Percentiles rank a stretch among this genome's conserved stretches.
These are phyloP conservation scores for Archivesica marissinica DNA, from an alignment of 1,140 invertebrate species.

Conservation along the genomic window DNA sequence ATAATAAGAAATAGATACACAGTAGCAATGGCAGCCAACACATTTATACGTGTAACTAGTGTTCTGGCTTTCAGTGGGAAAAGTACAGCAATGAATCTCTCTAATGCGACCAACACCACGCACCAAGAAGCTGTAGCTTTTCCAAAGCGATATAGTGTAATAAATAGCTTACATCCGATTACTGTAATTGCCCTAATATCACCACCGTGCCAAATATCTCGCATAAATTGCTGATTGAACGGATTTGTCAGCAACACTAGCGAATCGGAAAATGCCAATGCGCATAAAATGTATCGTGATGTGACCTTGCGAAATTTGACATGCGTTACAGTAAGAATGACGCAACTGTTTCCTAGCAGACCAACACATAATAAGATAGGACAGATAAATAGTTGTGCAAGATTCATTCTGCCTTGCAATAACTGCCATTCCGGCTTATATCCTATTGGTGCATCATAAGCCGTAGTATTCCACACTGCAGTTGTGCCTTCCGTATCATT, in stretches of 20 bases:
- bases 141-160: background rate
- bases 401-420: no score
- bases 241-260: slow-evolving; percentile 25
- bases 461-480: no score
- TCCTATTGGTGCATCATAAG: no score
- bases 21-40: background rate
- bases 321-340: no score
- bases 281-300: background rate
- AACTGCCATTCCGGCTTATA: no score
- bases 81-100: slow-evolving; percentile 6
- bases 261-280: slow-evolving; percentile 25
- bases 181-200: background rate
- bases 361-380: background rate
- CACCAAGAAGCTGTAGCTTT: slow-evolving; percentile 14
- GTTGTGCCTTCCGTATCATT: no score
- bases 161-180: background rate
- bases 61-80: slow-evolving; percentile 6
- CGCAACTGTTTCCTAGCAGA: background rate
- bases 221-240: slow-evolving; percentile 36
- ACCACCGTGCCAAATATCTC: background rate
- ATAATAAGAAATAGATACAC: background rate
- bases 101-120: background rate
- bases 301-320: no score
- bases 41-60: background rate
- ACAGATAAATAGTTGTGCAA: no score